Base-by-base conservation (phyloP, 2,888 invertebrate genomes). In the Syrista parreyssii region DNA sequence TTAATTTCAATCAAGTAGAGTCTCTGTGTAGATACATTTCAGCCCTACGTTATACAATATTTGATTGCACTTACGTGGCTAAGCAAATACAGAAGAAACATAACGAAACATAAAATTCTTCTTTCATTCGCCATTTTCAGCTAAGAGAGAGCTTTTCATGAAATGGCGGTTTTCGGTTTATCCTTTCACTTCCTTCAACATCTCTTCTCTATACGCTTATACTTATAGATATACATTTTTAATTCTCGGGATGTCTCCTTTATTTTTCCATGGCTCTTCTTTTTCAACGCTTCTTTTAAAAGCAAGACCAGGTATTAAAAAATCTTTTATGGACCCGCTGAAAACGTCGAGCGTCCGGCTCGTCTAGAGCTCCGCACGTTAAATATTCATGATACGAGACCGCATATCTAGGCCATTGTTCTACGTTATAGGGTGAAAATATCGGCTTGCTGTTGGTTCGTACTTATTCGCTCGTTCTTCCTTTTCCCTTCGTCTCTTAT, bases 351-450 rank as follows among this genome's bases (percentile, higher is more conserved):
- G 55, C 55, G 55, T 55, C 23, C 23, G 55, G 55, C 40, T 55
- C 40, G 40, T 55, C 55, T 55, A 6, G 75, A 76, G 78, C 76
- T 81, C 83, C 81, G 77, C 79, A 80, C 82, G 82, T 83, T 87
- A 87, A 87, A 87, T 87, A 87, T 87, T 87, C 87, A 87, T 86
- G 86, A 85, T 86, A 85, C 85, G 81, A 78, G 83, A 83, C 82
- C 82, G 85, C 86, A 80, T 86, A 86, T 87, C 86, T 86, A 77
- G 84, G 82, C 84, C 84, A 87, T 87, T 87, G 86, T 87, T 84
- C 82, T 80, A 83, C 79, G 78, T 81, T 83, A 77, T 79, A 73
- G 75, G 75, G 77, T 81, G 82, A 82, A 84, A 86, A 83, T 83
- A 84, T 82, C 78, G 78, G 77, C 75, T 79, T 33, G 74, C 74